Evolutionary conservation across 2,888 invertebrate species (phyloP).

Genomic region (Celastrina argiolus): DNA sequence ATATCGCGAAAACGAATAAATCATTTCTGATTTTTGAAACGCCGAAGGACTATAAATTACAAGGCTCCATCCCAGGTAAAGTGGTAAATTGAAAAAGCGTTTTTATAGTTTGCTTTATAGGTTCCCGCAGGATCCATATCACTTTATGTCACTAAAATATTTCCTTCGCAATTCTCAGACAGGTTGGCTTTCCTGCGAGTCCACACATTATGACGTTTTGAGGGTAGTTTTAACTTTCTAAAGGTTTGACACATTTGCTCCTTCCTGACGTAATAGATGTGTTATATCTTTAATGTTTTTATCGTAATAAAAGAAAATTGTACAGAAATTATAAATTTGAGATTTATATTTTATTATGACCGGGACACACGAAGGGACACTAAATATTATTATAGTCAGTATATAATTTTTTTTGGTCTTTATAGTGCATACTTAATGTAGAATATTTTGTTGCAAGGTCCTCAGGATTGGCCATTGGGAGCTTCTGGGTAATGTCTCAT

Average conservation of each 20-base stretch:
- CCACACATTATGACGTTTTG: constrained; percentile 4
- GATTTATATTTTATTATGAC: no score
- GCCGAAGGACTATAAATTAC: constrained; percentile 38
- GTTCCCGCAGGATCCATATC: constrained; percentile 40
- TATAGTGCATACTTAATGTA: no score
- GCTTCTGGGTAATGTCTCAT: no score
- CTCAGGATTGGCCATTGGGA: no score
- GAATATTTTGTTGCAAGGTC: no score
- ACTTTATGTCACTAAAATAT: constrained; percentile 41
- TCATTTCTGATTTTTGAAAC: constrained; percentile 10
- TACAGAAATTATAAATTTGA: not conserved
- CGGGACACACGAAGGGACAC: no score
- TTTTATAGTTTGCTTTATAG: constrained; percentile 60
- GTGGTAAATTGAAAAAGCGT: constrained; percentile 61
- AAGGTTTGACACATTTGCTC: not conserved
- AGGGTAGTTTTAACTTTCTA: constrained; percentile 2
- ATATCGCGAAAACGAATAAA: constrained; percentile 10
- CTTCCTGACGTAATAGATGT: not conserved
- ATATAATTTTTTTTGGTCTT: no score
- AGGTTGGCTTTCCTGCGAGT: not conserved
- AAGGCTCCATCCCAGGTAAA: constrained; percentile 37
- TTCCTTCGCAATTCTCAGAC: constrained; percentile 29
- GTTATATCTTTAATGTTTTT: not conserved
- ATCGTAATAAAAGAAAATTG: not conserved
- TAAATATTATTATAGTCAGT: no score